These are phyloP conservation scores for Platerodrilus igneus DNA, from an alignment of 2,888 invertebrate genomes.

Conservation along the genomic window DNA sequence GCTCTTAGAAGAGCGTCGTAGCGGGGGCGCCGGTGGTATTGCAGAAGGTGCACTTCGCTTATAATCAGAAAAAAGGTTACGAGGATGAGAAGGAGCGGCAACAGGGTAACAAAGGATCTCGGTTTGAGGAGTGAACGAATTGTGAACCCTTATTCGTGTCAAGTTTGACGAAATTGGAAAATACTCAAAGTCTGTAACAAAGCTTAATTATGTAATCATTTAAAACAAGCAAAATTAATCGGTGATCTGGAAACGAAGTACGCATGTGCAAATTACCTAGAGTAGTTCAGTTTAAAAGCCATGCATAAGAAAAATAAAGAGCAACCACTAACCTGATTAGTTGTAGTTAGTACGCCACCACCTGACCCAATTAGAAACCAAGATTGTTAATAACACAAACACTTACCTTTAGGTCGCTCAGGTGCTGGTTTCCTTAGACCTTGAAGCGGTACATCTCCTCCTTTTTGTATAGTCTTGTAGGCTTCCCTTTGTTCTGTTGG, in stretches of 20 bases:
- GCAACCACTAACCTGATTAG: conserved; percentile 19
- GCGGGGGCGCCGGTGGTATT: conserved; percentile 67
- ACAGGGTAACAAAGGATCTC: conserved; percentile 63
- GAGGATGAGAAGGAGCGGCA: conserved; percentile 44
- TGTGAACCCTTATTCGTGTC: conserved; percentile 74
- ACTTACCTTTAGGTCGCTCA: conserved; percentile 70
- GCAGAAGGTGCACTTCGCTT: conserved; percentile 59
- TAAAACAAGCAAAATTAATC: no score
- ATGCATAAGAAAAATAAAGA: conserved; percentile 11
- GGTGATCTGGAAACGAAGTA: conserved; percentile 6
- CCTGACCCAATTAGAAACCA: no score
- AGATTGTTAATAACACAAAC: conserved; percentile 5
- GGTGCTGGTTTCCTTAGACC: conserved; percentile 90
- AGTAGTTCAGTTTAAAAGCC: conserved; percentile 17
- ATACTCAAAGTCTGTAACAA: conserved; percentile 75
- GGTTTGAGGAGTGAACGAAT: conserved; percentile 52
- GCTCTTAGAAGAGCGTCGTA: conserved; percentile 69
- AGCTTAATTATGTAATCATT: no score
- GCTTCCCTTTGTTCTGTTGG: conserved; percentile 80
- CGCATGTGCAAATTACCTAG: conserved; percentile 15
- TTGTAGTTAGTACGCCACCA: conserved; percentile 19
- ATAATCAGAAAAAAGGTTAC: conserved; percentile 55
- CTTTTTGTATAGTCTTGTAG: conserved; percentile 85
- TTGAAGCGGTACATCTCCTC: conserved; percentile 90
- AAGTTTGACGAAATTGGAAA: conserved; percentile 76